Conservation (phyloP, 2,113 vertebrate genomes). For the Nycticorax nycticorax region DNA sequence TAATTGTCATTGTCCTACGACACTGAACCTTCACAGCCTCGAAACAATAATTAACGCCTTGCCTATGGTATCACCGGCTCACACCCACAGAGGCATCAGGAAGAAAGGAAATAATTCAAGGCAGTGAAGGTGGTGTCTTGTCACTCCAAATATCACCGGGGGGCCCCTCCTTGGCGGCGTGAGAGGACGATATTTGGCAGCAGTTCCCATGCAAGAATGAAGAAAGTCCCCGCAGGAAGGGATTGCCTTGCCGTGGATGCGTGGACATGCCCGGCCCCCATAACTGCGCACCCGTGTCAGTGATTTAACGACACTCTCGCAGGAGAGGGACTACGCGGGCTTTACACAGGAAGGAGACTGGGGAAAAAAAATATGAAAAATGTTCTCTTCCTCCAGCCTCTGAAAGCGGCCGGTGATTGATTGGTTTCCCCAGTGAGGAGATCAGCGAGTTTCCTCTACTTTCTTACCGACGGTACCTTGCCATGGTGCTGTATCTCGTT, state of each 20-base stretch:
- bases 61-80: not conserved
- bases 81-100: not conserved
- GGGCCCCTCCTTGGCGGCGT: not conserved
- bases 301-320: constrained; percentile 1
- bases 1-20: not conserved
- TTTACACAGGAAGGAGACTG: not conserved
- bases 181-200: not conserved
- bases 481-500: not conserved
- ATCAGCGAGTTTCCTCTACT: not conserved
- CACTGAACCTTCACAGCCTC: not conserved
- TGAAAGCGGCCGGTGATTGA: constrained; percentile 19
- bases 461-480: not conserved
- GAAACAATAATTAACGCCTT: constrained; percentile 34
- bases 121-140: not conserved
- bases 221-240: not conserved
- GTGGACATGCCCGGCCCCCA: not conserved
- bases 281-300: not conserved
- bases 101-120: not conserved
- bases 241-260: not conserved
- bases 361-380: constrained; percentile 1
- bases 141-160: not conserved
- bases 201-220: not conserved
- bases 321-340: not conserved
- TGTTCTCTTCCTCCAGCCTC: not conserved
- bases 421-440: constrained; percentile 10